Base-by-base conservation (phyloP, 2,797 vertebrate genomes). In the Selene dorsalis region DNA sequence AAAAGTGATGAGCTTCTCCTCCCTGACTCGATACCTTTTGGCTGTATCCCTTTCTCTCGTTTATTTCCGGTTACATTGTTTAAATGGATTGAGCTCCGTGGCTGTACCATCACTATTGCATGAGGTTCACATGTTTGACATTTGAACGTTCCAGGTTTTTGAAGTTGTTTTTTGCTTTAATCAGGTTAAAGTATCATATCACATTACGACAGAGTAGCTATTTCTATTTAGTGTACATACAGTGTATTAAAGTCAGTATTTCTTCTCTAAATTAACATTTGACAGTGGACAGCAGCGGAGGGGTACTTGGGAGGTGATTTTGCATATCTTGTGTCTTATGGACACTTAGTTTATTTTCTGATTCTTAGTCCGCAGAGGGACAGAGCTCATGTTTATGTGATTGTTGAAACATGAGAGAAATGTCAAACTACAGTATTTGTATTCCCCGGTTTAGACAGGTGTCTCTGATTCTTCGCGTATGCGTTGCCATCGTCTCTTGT, bases 311-410 rank as follows among this genome's bases (percentile, higher is more conserved):
- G 88, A 61, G 83, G 90, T 93, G 94, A 89, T 97, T 98, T 96
- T 97, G 97, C 96, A 97, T 97, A 96, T 97, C 96, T 97, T 97
- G 96, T 97, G 96, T 96, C 95, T 82, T 88, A 87, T 79, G 72
- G 77, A 67, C 73, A 84, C 30, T 38, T 32, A 26, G 66, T 86
- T 85, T 20, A 41, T 67, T 77, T 81, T 82, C n/a, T 57, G 66
- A 41, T 65, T 66, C 22, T 18, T 56, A 30, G 71, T 59, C 60
- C 48, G 43, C 20, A 70, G 26, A 58, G 63, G 41, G 48, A 72
- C 28, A 5, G 62, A 58, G 38, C 22, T 79, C 39, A 5, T 43
- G 59, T 56, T 81, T 32, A 41, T 67, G 30, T 41, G 63, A 70
- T 24, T 38, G 43, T 80, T 20, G 52, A 58, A 56, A 56, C 6